A percentile compares a stretch with the other conserved stretches of the same genome.
Evolutionary conservation across 1,140 invertebrate genomes (phyloP).

Genomic region (Zeugodacus cucurbitae): DNA sequence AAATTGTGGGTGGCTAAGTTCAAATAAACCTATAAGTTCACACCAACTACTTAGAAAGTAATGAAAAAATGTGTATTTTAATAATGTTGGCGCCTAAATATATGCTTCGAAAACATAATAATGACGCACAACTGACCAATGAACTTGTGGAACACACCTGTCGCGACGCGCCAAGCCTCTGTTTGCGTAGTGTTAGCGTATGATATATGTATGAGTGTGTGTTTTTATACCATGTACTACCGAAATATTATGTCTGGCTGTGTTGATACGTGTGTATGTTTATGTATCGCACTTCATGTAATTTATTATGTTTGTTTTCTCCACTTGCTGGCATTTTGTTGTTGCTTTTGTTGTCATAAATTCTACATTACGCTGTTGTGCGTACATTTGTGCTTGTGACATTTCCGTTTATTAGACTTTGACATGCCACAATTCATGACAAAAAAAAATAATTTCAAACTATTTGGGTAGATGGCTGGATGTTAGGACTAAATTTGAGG

Average conservation of each 20-base stretch:
- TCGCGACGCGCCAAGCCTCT: neutral
- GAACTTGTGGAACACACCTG: neutral
- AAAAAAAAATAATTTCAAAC: neutral
- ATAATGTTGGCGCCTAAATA: too few species aligned
- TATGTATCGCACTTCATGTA: neutral
- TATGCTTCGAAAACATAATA: too few species aligned
- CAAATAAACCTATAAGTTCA: neutral
- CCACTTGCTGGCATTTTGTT: neutral
- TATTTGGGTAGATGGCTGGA: neutral
- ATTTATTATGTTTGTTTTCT: slow-evolving; percentile 3
- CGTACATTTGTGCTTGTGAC: neutral
- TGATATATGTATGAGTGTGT: neutral
- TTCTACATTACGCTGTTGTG: neutral
- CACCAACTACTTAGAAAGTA: neutral
- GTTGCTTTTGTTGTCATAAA: neutral
- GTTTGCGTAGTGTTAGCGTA: neutral
- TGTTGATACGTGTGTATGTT: neutral
- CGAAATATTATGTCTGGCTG: neutral
- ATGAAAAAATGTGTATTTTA: neutral
- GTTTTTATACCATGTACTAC: neutral
- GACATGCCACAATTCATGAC: neutral
- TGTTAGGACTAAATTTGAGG: neutral
- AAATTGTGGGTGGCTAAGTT: neutral
- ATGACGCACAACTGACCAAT: neutral
- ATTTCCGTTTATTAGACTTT: neutral